Conservation (phyloP, 2,797 vertebrate species). For the Xenopus petersii region DNA sequence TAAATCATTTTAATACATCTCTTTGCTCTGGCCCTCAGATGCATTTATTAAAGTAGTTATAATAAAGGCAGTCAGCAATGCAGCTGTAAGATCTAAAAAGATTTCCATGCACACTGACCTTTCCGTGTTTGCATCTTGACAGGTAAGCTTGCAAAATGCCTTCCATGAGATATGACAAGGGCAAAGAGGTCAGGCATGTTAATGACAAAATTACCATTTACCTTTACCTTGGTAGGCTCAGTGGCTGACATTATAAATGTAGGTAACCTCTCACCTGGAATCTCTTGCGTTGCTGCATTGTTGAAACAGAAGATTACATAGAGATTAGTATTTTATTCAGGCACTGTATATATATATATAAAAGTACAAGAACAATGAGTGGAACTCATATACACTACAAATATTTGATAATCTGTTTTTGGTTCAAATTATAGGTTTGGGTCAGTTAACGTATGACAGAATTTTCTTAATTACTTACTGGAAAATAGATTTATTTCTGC, state of each 20-base stretch:
- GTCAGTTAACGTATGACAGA: background rate
- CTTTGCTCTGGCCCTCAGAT: constrained; percentile 61
- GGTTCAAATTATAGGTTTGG: background rate
- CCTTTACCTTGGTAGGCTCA: constrained; percentile 66
- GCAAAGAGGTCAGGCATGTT: constrained; percentile 71
- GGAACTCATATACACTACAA: constrained; percentile 19
- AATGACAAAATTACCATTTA: constrained; percentile 80
- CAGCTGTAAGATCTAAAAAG: constrained; percentile 61
- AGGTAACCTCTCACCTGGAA: constrained; percentile 74
- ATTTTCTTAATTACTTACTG: background rate
- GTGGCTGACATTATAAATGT: constrained; percentile 74
- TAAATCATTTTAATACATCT: constrained; percentile 63
- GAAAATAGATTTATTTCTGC: background rate
- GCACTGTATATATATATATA: constrained; percentile 68
- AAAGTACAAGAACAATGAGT: constrained; percentile 4
- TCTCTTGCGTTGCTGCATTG: constrained; percentile 59
- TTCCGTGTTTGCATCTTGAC: constrained; percentile 69
- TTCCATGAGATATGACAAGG: constrained; percentile 66
- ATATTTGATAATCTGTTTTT: constrained; percentile 37
- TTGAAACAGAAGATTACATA: constrained; percentile 52
- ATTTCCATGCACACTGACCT: constrained; percentile 70
- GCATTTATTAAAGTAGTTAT: constrained; percentile 76
- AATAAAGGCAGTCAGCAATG: constrained; percentile 75
- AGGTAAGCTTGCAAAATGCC: constrained; percentile 63
- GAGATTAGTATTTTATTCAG: constrained; percentile 50